Evolutionary conservation across 2,888 invertebrate genomes (phyloP).

Genomic region (Drosophila maculinotata): DNA sequence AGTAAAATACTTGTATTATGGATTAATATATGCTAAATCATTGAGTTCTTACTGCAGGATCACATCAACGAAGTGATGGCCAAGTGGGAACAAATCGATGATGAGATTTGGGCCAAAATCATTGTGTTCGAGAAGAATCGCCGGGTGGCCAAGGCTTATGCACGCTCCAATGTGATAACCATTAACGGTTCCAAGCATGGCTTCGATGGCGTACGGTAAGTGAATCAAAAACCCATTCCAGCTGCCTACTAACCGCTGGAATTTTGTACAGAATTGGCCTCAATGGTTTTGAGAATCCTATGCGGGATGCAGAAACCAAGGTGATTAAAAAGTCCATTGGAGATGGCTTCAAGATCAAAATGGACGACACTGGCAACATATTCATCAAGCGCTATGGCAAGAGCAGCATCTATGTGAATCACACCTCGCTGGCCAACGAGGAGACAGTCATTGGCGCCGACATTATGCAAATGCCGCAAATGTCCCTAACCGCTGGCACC

Average conservation of each 20-base stretch:
- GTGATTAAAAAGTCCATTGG: conserved; percentile 96
- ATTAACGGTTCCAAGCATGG: conserved; percentile 98
- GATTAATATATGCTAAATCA: neutral
- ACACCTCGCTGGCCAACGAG: conserved; percentile 85
- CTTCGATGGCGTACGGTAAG: conserved; percentile 97
- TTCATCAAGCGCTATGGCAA: conserved; percentile 89
- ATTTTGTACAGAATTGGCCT: conserved; percentile 92
- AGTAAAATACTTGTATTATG: conserved; percentile 66
- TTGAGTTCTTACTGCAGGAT: conserved; percentile 88
- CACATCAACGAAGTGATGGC: conserved; percentile 98
- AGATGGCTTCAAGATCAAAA: conserved; percentile 91
- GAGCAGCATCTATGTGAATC: conserved; percentile 88
- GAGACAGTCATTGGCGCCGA: conserved; percentile 89
- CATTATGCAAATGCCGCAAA: conserved; percentile 88
- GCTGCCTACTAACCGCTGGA: neutral
- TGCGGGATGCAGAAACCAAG: conserved; percentile 96
- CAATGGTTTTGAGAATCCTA: conserved; percentile 97
- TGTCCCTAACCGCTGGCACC: conserved; percentile 88
- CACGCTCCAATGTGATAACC: conserved; percentile 96
- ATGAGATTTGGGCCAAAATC: conserved; percentile 99
- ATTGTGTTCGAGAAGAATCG: conserved; percentile 98
- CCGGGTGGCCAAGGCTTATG: conserved; percentile 98
- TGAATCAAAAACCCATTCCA: neutral
- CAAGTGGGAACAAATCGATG: conserved; percentile 98
- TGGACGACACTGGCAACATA: conserved; percentile 90